Evolutionary conservation across 2,888 invertebrate species (phyloP).

Genomic region (Hanleya hanleyi): DNA sequence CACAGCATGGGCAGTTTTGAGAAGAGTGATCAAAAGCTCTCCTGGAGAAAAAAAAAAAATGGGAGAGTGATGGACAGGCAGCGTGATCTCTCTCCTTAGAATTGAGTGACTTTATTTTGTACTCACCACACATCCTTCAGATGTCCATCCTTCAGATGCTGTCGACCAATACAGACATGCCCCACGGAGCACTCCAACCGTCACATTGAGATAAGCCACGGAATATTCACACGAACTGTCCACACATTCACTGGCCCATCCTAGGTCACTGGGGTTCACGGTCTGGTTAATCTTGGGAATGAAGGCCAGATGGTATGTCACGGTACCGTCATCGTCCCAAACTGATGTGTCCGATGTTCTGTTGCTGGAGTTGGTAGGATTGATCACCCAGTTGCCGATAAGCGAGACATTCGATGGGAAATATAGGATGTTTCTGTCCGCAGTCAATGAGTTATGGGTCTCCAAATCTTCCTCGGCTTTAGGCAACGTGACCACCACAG

Average conservation of each 20-base stretch:
- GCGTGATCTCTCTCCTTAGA: too few species aligned
- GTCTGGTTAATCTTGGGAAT: neutral
- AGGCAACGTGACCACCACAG: neutral
- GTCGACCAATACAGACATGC: constrained; percentile 20
- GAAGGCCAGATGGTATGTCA: neutral
- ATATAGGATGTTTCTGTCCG: neutral
- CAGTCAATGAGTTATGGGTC: neutral
- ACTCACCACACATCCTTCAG: constrained; percentile 19
- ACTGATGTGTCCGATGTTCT: too few species aligned
- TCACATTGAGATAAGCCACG: neutral
- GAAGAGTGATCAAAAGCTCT: too few species aligned
- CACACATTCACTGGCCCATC: neutral
- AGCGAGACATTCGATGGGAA: too few species aligned
- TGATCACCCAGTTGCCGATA: too few species aligned
- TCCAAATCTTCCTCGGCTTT: neutral
- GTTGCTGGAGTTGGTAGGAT: too few species aligned
- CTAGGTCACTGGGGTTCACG: neutral
- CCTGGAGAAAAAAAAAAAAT: too few species aligned
- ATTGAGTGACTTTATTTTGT: too few species aligned
- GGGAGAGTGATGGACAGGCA: too few species aligned
- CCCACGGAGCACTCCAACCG: neutral
- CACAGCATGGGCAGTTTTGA: too few species aligned
- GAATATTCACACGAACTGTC: neutral
- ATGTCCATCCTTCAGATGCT: constrained; percentile 8
- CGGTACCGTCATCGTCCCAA: neutral